These are phyloP conservation scores for Calycopis cecrops DNA, from an alignment of 1,140 invertebrate species.

Conservation along the genomic window DNA sequence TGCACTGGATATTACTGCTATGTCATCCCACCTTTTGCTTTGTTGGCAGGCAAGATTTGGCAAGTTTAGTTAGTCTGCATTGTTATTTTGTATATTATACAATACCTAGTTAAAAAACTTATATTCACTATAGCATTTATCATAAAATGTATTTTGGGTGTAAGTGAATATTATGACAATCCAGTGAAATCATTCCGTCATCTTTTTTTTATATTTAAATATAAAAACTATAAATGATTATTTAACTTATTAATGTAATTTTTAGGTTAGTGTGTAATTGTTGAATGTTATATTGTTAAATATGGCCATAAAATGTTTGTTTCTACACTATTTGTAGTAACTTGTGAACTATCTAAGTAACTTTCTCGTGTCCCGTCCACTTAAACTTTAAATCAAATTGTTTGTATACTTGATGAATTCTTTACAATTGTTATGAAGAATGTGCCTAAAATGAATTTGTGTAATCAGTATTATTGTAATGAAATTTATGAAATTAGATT, in stretches of 20 bases:
- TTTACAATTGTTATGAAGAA: conserved; percentile 9
- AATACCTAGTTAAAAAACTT: too few species aligned
- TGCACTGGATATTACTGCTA: too few species aligned
- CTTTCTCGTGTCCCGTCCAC: conserved; percentile 6
- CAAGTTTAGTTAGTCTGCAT: too few species aligned
- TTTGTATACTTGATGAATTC: neutral
- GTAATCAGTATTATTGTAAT: conserved; percentile 5
- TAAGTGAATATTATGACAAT: neutral
- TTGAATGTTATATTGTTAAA: conserved; percentile 10
- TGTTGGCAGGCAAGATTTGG: too few species aligned
- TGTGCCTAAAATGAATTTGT: conserved; percentile 7
- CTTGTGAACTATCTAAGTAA: neutral
- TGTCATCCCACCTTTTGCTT: too few species aligned
- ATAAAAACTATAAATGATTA: conserved; percentile 3
- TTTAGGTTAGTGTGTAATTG: neutral
- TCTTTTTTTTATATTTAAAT: neutral
- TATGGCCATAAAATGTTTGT: conserved; percentile 8
- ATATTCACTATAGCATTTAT: too few species aligned
- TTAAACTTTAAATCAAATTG: neutral
- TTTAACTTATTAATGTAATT: conserved; percentile 8
- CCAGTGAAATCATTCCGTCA: conserved; percentile 8
- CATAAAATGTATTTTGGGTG: too few species aligned
- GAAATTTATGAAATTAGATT: conserved; percentile 3
- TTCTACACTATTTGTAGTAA: neutral
- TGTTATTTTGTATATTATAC: too few species aligned